A percentile compares a stretch with the other conserved stretches of the same genome.
phyloP scores from a whole-genome alignment of 2,888 invertebrate species.

The Mythimna lalbum region DNA sequence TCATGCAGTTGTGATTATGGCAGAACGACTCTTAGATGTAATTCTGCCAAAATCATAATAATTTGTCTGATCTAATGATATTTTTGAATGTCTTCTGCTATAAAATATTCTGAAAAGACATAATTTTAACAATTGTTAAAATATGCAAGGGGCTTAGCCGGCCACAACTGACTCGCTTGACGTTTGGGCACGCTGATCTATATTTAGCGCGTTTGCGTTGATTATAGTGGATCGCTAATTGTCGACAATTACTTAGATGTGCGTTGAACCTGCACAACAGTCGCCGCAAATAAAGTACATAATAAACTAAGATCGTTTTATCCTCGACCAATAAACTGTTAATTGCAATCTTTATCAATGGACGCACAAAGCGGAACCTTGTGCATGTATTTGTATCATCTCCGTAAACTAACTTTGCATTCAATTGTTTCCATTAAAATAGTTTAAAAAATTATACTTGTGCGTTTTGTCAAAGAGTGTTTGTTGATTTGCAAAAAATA shows the following conservation, averaged over 20 bases:
- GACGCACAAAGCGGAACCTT: constrained; percentile 52
- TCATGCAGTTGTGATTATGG: neutral
- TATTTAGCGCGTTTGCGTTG: constrained; percentile 85
- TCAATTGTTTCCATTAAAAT: constrained; percentile 1
- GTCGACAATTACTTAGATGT: constrained; percentile 88
- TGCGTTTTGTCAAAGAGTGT: neutral
- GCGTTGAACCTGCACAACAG: constrained; percentile 85
- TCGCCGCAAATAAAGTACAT: constrained; percentile 77
- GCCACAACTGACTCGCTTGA: constrained; percentile 44
- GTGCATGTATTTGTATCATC: constrained; percentile 40
- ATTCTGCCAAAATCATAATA: neutral
- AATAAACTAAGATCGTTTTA: constrained; percentile 64
- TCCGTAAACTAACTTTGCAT: constrained; percentile 28
- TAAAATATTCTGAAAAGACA: neutral
- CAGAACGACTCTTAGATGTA: neutral
- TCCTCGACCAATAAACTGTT: constrained; percentile 70
- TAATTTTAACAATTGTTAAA: constrained; percentile 22
- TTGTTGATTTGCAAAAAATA: constrained; percentile 24
- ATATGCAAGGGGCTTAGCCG: constrained; percentile 39
- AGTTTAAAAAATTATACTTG: neutral
- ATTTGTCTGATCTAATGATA: neutral
- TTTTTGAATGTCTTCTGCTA: neutral
- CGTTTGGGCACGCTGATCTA: constrained; percentile 74
- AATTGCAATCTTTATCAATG: constrained; percentile 72
- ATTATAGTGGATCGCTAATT: constrained; percentile 85